A percentile compares a stretch with the other conserved stretches of the same genome.
These are phyloP conservation scores for Aphodius granarius DNA, from an alignment of 2,888 invertebrate species.

Conservation along the genomic window DNA sequence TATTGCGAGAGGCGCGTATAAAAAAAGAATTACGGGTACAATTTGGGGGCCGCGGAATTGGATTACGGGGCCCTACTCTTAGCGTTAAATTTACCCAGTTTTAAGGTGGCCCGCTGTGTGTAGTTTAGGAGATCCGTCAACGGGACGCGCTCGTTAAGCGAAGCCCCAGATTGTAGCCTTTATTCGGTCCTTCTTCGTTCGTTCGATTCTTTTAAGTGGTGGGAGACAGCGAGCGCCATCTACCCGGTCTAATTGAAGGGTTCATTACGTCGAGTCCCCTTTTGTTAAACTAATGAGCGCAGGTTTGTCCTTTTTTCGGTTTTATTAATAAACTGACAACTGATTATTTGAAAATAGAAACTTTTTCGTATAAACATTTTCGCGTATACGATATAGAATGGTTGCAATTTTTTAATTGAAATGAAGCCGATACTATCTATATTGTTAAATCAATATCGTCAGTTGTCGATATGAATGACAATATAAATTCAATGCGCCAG, in stretches of 20 bases:
- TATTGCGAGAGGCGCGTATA: neutral
- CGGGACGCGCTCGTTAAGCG: neutral
- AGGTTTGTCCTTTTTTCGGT: neutral
- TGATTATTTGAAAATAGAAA: no score
- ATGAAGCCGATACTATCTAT: no score
- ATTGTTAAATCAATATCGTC: neutral
- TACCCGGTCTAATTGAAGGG: neutral
- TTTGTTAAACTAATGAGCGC: constrained; percentile 3
- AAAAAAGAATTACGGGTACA: neutral
- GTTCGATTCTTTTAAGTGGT: neutral
- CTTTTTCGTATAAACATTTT: no score
- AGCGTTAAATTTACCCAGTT: neutral
- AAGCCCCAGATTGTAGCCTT: neutral
- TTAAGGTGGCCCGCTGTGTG: neutral
- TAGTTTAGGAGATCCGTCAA: neutral
- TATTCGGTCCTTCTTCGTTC: neutral
- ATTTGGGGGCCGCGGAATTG: neutral
- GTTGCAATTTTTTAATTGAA: no score
- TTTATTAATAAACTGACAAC: neutral
- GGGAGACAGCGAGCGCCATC: neutral
- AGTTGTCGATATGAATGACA: neutral
- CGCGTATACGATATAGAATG: no score
- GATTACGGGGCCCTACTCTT: neutral
- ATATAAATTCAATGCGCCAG: neutral
- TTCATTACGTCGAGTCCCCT: neutral